phyloP scores from a whole-genome alignment of 2,113 vertebrate genomes.

The Leptocoma aspasia region DNA sequence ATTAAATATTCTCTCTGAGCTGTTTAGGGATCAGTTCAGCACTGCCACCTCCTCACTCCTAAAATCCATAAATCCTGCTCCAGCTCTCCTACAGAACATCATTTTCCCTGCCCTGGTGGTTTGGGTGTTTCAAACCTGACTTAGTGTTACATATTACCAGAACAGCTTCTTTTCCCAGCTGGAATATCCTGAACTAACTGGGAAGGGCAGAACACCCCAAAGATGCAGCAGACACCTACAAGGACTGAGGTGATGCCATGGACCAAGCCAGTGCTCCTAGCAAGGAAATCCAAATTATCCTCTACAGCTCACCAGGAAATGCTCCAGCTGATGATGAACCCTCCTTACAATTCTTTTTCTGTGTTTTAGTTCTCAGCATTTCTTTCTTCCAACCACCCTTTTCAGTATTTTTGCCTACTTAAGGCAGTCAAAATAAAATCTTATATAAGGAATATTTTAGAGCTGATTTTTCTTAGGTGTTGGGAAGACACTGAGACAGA shows the following conservation, averaged over 20 bases:
- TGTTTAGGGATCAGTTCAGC: not conserved
- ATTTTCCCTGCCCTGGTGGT: not conserved
- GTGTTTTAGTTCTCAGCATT: not conserved
- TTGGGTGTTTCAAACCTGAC: not conserved
- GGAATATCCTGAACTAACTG: not conserved
- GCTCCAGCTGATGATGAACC: not conserved
- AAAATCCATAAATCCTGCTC: not conserved
- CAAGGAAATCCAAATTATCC: not conserved
- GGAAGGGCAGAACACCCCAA: not conserved
- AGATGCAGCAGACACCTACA: not conserved
- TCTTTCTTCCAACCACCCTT: not conserved
- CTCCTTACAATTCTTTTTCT: not conserved
- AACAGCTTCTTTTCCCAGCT: not conserved
- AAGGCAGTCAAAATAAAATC: not conserved
- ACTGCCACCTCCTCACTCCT: not conserved
- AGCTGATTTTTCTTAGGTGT: not conserved
- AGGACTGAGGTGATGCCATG: not conserved
- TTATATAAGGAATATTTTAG: not conserved
- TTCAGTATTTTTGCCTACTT: not conserved
- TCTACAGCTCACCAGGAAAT: not conserved
- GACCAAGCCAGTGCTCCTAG: not conserved
- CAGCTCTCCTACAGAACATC: not conserved
- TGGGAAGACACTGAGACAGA: not conserved
- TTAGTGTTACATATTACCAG: accelerated
- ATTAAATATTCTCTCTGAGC: not conserved